These are phyloP conservation scores for Argyrosomus regius DNA, from an alignment of 2,797 vertebrate species.

Conservation along the genomic window DNA sequence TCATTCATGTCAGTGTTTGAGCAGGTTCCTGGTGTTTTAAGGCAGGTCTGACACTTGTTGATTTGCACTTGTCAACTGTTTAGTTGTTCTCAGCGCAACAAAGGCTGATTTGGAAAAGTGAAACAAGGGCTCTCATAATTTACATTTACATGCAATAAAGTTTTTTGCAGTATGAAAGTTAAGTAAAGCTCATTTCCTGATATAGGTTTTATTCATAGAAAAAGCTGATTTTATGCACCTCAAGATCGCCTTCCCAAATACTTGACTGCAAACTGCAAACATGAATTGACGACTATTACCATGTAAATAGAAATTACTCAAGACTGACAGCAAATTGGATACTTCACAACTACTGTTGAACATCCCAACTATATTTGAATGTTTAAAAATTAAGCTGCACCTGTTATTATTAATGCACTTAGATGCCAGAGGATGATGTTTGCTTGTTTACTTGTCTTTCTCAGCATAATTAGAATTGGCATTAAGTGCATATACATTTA, in stretches of 20 bases:
- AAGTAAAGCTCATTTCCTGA: slow-evolving; percentile 41
- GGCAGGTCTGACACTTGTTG: slow-evolving; percentile 46
- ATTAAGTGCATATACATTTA: slow-evolving; percentile 8
- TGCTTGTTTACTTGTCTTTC: slow-evolving; percentile 1
- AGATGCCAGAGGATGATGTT: slow-evolving; percentile 10
- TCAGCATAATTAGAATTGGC: slow-evolving; percentile 12
- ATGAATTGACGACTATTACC: slow-evolving; percentile 58
- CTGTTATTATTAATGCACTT: slow-evolving; percentile 6
- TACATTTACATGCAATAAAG: slow-evolving; percentile 29
- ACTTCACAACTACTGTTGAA: slow-evolving; percentile 34
- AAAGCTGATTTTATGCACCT: slow-evolving; percentile 46
- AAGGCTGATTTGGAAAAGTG: slow-evolving; percentile 30
- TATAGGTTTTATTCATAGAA: slow-evolving; percentile 42
- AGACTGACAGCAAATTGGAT: slow-evolving; percentile 44
- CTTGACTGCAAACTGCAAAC: slow-evolving; percentile 28
- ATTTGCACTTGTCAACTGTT: slow-evolving; percentile 33
- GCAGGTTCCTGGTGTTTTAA: slow-evolving; percentile 47
- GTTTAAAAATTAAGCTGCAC: slow-evolving; percentile 3
- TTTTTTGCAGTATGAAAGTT: slow-evolving; percentile 37
- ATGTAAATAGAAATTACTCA: slow-evolving; percentile 64
- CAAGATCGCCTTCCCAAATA: slow-evolving; percentile 39
- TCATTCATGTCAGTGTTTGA: slow-evolving; percentile 49
- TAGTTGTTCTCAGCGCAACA: slow-evolving; percentile 18
- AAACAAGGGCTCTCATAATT: slow-evolving; percentile 21
- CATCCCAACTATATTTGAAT: slow-evolving; percentile 24